phyloP scores from a whole-genome alignment of 2,888 invertebrate genomes.

The Eupelmus urozonus region DNA sequence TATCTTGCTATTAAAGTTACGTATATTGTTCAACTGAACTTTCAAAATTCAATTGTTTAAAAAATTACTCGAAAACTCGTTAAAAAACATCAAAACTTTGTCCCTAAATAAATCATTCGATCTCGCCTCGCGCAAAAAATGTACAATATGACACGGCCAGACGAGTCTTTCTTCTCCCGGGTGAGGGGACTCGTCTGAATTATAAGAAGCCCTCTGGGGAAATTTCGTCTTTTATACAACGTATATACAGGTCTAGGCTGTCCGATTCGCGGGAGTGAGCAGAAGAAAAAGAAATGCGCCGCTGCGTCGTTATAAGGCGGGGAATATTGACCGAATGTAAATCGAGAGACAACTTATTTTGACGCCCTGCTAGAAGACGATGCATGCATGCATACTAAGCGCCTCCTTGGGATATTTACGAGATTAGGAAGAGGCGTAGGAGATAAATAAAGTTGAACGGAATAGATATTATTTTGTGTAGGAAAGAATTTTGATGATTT shows the following conservation, averaged over 20 bases:
- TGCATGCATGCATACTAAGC: constrained; percentile 8
- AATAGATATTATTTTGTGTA: background rate
- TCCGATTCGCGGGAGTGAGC: background rate
- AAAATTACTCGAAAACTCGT: background rate
- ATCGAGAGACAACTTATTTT: constrained; percentile 50
- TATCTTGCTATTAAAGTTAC: no score
- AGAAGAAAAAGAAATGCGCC: constrained; percentile 21
- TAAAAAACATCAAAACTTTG: constrained; percentile 5
- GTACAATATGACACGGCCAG: constrained; percentile 49
- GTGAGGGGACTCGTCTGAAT: constrained; percentile 61
- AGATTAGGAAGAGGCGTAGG: background rate
- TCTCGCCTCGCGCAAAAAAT: background rate
- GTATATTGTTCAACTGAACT: no score
- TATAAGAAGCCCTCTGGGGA: constrained; percentile 69
- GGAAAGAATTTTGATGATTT: background rate
- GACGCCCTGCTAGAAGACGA: constrained; percentile 12
- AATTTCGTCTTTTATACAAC: constrained; percentile 69
- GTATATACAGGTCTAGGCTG: constrained; percentile 51
- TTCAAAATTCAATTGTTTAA: background rate
- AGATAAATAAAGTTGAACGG: background rate
- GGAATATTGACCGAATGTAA: constrained; percentile 50
- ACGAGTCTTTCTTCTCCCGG: constrained; percentile 60
- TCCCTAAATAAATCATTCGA: background rate
- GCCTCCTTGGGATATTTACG: constrained; percentile 2
- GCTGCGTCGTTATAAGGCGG: constrained; percentile 32